Evolutionary conservation across 2,113 vertebrate species (phyloP).

Genomic region (Alouatta palliata): DNA sequence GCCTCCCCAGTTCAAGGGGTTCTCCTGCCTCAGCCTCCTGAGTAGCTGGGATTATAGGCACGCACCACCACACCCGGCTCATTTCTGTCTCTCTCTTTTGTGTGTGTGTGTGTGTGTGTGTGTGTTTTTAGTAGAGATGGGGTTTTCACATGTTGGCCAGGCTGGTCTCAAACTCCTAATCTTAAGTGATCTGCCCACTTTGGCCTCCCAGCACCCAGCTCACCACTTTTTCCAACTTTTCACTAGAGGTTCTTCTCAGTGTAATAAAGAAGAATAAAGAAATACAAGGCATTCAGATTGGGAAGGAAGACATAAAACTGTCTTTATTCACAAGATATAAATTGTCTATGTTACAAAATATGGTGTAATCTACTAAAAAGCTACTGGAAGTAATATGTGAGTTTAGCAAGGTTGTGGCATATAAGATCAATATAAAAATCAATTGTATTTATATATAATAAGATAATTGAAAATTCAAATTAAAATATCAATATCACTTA

Average conservation of each 20-base stretch:
- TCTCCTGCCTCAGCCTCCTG: too few species aligned
- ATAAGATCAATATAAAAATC: neutral
- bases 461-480: conserved; percentile 19
- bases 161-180: too few species aligned
- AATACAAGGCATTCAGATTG: neutral
- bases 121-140: too few species aligned
- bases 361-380: neutral
- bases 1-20: too few species aligned
- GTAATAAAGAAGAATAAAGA: neutral
- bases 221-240: neutral
- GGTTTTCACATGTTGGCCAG: too few species aligned
- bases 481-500: neutral
- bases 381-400: conserved; percentile 8
- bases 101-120: too few species aligned
- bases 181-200: too few species aligned
- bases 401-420: neutral
- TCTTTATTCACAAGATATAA: neutral
- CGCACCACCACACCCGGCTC: too few species aligned
- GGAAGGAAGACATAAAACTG: neutral
- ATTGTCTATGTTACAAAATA: conserved; percentile 23
- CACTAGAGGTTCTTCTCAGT: neutral
- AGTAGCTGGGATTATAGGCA: too few species aligned
- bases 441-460: neutral
- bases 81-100: too few species aligned
- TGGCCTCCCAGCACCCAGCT: neutral